phyloP scores from a whole-genome alignment of 1,140 invertebrate species.

The Tetragnatha versicolor region DNA sequence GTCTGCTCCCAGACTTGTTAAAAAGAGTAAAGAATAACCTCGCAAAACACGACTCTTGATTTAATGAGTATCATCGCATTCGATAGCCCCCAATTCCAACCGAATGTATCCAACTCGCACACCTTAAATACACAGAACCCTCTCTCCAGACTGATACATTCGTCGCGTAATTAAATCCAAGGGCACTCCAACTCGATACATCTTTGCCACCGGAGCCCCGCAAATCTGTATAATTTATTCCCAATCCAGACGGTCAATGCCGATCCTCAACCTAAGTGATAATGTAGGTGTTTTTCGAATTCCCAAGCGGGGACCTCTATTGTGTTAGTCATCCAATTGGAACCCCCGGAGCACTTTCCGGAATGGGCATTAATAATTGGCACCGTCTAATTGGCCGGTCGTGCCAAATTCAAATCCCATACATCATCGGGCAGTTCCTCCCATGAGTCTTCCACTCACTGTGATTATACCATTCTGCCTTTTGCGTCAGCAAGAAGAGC shows the following conservation, averaged over 20 bases:
- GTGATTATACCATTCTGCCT: conserved; percentile 21
- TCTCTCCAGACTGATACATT: too few species aligned
- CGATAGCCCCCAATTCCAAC: too few species aligned
- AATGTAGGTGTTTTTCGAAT: not conserved
- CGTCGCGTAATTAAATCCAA: too few species aligned
- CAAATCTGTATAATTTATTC: conserved; percentile 7
- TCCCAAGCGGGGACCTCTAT: not conserved
- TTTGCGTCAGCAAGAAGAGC: too few species aligned
- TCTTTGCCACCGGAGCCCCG: too few species aligned
- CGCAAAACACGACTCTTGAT: too few species aligned
- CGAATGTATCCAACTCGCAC: too few species aligned
- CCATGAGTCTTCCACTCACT: conserved; percentile 23
- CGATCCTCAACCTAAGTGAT: not conserved
- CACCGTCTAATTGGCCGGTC: conserved; percentile 33
- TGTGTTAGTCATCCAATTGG: conserved; percentile 10
- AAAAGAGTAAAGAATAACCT: too few species aligned
- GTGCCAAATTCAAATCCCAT: conserved; percentile 42
- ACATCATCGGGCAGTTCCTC: conserved; percentile 25
- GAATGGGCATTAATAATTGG: conserved; percentile 40
- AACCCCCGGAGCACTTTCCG: not conserved
- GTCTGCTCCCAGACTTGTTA: too few species aligned
- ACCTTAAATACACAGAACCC: too few species aligned
- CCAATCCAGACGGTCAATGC: not conserved
- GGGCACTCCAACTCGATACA: too few species aligned
- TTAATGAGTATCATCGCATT: too few species aligned